These are phyloP conservation scores for Epiblema foenella DNA, from an alignment of 2,888 invertebrate genomes.

Conservation along the genomic window DNA sequence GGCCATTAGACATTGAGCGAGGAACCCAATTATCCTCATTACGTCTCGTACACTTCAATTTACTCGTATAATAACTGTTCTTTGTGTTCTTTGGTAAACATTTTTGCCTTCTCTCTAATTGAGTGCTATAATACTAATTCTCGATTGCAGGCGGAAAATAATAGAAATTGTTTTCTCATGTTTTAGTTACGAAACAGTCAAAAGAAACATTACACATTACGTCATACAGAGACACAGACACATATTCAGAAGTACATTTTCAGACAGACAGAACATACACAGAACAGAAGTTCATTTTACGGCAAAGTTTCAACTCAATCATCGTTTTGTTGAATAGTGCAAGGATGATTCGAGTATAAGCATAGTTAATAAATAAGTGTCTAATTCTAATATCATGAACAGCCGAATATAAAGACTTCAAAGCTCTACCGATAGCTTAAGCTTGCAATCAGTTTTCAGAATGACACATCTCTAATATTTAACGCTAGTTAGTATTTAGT, in stretches of 20 bases:
- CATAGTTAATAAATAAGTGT: too few species aligned
- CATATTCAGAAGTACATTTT: too few species aligned
- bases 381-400: too few species aligned
- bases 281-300: background rate
- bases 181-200: background rate
- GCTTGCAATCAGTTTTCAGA: background rate
- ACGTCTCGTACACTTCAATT: constrained; percentile 48
- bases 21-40: constrained; percentile 55
- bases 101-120: constrained; percentile 6
- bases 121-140: constrained; percentile 22
- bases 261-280: too few species aligned
- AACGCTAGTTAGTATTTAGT: too few species aligned
- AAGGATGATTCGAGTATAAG: background rate
- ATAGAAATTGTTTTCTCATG: background rate
- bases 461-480: too few species aligned
- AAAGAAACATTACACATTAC: background rate
- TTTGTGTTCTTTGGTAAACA: constrained; percentile 32
- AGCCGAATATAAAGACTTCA: too few species aligned
- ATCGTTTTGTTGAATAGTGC: background rate
- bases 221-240: too few species aligned
- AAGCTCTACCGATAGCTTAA: too few species aligned
- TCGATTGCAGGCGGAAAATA: background rate
- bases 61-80: constrained; percentile 41
- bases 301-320: background rate
- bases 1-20: constrained; percentile 48